These are phyloP conservation scores for Adineta ricciae DNA, from an alignment of 2,888 invertebrate species.

Conservation along the genomic window DNA sequence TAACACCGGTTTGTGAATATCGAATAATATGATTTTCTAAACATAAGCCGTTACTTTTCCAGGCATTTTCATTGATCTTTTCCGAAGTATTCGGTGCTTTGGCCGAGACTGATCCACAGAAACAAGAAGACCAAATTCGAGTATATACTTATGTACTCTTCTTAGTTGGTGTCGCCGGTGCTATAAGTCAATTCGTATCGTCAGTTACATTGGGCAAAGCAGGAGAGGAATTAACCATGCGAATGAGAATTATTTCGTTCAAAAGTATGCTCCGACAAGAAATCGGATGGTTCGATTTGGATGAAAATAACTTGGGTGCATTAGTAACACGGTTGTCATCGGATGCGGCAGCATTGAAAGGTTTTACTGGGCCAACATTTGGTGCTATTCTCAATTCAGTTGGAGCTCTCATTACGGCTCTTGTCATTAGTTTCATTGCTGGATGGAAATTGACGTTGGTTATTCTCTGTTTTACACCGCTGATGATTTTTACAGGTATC, in stretches of 20 bases:
- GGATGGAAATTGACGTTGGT: slow-evolving; percentile 56
- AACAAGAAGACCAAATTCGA: not conserved
- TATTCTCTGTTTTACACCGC: slow-evolving; percentile 54
- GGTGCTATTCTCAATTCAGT: slow-evolving; percentile 57
- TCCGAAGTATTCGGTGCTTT: not conserved
- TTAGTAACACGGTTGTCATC: slow-evolving; percentile 46
- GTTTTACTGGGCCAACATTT: not conserved
- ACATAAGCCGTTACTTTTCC: too few species aligned
- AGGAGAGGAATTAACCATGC: slow-evolving; percentile 67
- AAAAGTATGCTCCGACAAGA: slow-evolving; percentile 52
- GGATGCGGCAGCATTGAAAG: slow-evolving; percentile 49
- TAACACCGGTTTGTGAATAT: too few species aligned
- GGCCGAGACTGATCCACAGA: not conserved
- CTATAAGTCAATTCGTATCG: not conserved
- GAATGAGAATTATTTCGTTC: slow-evolving; percentile 55
- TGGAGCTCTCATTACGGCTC: slow-evolving; percentile 60
- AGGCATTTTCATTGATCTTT: not conserved
- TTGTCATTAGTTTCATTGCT: slow-evolving; percentile 56
- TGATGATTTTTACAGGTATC: slow-evolving; percentile 40
- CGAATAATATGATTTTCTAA: too few species aligned
- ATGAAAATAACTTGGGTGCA: slow-evolving; percentile 45
- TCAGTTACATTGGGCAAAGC: slow-evolving; percentile 11
- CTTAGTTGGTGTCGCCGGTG: not conserved
- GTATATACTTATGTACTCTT: not conserved
- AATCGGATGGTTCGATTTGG: slow-evolving; percentile 47